A percentile compares a stretch with the other conserved stretches of the same genome.
phyloP scores from a whole-genome alignment of 2,888 invertebrate genomes.

The Drosophila bunnanda region DNA sequence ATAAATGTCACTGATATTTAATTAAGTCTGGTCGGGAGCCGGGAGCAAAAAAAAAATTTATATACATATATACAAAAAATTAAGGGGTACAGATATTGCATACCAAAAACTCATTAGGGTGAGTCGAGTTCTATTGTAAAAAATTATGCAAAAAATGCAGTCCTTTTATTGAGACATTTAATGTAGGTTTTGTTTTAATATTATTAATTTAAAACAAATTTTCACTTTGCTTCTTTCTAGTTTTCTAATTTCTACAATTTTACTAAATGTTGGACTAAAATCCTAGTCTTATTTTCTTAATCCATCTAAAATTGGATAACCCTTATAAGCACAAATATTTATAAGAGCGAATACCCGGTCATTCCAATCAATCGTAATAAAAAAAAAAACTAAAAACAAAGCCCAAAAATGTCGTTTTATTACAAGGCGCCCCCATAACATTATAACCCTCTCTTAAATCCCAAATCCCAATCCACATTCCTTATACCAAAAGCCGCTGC shows the following conservation, averaged over 20 bases:
- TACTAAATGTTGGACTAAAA: background rate
- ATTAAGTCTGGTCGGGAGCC: conserved; percentile 67
- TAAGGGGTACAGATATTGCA: conserved; percentile 21
- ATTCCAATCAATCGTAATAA: conserved; percentile 44
- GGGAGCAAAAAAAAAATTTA: conserved; percentile 14
- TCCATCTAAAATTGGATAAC: background rate
- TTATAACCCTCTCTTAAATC: conserved; percentile 31
- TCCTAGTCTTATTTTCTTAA: background rate
- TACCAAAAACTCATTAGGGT: conserved; percentile 11
- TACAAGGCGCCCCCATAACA: conserved; percentile 35
- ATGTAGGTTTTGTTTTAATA: background rate
- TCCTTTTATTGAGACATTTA: background rate
- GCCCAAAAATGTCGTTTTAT: conserved; percentile 35
- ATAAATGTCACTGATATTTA: conserved; percentile 80
- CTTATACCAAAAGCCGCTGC: conserved; percentile 6
- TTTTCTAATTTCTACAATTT: background rate
- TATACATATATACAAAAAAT: background rate
- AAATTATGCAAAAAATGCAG: background rate
- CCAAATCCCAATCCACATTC: conserved; percentile 23
- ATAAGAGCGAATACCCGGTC: conserved; percentile 4
- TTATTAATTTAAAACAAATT: background rate
- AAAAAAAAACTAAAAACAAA: conserved; percentile 28
- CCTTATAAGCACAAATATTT: conserved; percentile 16
- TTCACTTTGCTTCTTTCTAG: background rate
- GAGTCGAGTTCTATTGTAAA: background rate